Percentiles rank a stretch among this genome's conserved stretches.
Conservation (phyloP, 2,888 invertebrate genomes). For the Idaea dimidiata region DNA sequence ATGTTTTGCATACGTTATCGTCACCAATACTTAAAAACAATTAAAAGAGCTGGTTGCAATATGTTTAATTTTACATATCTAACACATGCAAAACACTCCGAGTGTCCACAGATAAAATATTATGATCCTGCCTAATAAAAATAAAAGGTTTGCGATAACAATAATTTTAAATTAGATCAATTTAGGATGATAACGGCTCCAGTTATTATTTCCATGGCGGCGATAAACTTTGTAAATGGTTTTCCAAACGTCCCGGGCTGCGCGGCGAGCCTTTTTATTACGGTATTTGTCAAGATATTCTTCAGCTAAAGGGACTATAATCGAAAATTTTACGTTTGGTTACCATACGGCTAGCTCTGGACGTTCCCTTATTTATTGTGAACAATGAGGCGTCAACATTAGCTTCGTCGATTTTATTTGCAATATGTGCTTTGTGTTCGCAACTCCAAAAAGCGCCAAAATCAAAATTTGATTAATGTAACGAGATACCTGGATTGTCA, state of each 20-base stretch:
- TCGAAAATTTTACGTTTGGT: constrained; percentile 74
- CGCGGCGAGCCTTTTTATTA: constrained; percentile 75
- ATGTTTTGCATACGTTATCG: constrained; percentile 25
- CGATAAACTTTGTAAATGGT: constrained; percentile 79
- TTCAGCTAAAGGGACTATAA: constrained; percentile 66
- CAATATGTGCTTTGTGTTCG: background rate
- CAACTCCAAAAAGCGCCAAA: background rate
- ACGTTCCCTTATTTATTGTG: constrained; percentile 43
- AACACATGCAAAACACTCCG: constrained; percentile 43
- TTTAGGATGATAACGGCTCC: constrained; percentile 76
- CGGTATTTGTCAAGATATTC: constrained; percentile 78
- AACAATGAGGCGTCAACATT: constrained; percentile 22
- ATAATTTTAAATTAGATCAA: constrained; percentile 79
- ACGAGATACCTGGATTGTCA: too few relatives aligned
- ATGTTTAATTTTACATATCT: constrained; percentile 25
- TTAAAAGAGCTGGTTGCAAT: constrained; percentile 24
- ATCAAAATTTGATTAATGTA: background rate
- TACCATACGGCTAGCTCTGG: constrained; percentile 59
- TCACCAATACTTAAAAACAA: constrained; percentile 24
- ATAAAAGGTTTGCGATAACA: constrained; percentile 75
- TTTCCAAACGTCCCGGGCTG: constrained; percentile 74
- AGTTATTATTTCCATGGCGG: constrained; percentile 79
- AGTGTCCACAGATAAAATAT: constrained; percentile 55
- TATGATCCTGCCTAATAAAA: constrained; percentile 70
- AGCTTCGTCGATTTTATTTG: background rate